A percentile compares a stretch with the other conserved stretches of the same genome.
Conservation (phyloP, 2,888 invertebrate species). For the Falcaria lacertinaria region DNA sequence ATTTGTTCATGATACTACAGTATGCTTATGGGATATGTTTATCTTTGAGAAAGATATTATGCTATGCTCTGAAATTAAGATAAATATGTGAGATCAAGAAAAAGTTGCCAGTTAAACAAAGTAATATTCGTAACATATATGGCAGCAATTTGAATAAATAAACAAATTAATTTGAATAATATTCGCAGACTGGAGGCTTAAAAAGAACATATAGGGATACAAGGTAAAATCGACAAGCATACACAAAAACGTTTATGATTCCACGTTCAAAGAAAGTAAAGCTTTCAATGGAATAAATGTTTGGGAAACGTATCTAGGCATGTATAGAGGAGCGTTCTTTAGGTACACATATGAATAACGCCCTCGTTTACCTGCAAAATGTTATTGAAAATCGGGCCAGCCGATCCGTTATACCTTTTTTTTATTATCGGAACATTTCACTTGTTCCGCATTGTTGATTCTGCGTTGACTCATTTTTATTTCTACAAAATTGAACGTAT, state of each 20-base stretch:
- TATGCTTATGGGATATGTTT: no score
- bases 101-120: neutral
- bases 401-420: slow-evolving; percentile 58
- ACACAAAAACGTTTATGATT: neutral
- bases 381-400: slow-evolving; percentile 62
- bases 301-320: slow-evolving; percentile 28
- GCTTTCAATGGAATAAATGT: slow-evolving; percentile 26
- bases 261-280: slow-evolving; percentile 24
- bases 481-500: slow-evolving; percentile 53
- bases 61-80: no score
- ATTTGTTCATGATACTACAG: no score
- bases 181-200: neutral
- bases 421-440: slow-evolving; percentile 65
- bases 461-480: slow-evolving; percentile 58
- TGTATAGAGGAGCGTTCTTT: slow-evolving; percentile 43
- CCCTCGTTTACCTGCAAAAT: slow-evolving; percentile 58
- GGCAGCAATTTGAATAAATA: neutral
- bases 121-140: neutral
- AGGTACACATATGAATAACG: slow-evolving; percentile 61
- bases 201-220: neutral
- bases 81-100: neutral
- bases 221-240: neutral
- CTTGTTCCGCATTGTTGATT: slow-evolving; percentile 68
- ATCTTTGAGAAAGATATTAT: no score
- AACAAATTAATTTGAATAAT: slow-evolving; percentile 1